Conservation (phyloP, 2,113 vertebrate species). For the Lepus europaeus region DNA sequence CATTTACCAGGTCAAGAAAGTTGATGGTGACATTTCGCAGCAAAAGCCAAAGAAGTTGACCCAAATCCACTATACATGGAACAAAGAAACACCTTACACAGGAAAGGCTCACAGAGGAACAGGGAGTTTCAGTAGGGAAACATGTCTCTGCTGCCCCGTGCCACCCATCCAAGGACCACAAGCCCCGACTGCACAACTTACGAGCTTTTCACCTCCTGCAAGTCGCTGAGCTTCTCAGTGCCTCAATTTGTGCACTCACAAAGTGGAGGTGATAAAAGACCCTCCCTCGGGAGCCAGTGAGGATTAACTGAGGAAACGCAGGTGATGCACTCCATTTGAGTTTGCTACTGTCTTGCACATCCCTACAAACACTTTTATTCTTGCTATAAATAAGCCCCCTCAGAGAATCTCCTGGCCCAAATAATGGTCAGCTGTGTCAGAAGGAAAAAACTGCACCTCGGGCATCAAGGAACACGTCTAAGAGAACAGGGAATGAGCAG, state of each 20-base stretch:
- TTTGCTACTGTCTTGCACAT: neutral
- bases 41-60: neutral
- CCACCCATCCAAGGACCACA: neutral
- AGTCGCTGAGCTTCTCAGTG: neutral
- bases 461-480: neutral
- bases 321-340: neutral
- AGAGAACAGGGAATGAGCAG: neutral
- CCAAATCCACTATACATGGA: neutral
- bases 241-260: neutral
- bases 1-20: neutral
- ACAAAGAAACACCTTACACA: neutral
- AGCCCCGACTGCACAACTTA: neutral
- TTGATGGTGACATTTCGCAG: neutral
- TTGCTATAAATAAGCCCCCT: neutral
- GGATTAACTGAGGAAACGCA: neutral
- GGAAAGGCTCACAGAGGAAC: neutral
- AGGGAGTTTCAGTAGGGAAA: neutral
- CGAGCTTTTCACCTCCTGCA: neutral
- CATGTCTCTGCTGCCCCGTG: neutral
- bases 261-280: neutral
- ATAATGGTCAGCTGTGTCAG: neutral
- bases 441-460: neutral
- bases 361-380: slow-evolving; percentile 5
- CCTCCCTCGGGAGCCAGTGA: neutral
- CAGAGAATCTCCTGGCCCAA: neutral